Conservation (phyloP, 2,113 vertebrate genomes). For the Saguinus midas region DNA sequence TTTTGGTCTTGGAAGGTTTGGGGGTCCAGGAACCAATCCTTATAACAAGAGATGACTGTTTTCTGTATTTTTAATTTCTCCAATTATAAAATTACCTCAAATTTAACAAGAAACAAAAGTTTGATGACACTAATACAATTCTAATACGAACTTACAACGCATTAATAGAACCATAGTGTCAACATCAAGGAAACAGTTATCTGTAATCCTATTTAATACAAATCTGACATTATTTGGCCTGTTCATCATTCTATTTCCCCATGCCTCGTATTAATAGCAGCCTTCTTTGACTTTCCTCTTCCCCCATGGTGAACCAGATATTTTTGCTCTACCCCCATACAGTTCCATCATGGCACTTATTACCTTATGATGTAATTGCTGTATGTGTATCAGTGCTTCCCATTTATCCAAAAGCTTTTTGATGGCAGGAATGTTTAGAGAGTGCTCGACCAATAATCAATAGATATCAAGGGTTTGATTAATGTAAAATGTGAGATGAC, state of each 20-base stretch:
- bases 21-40: neutral
- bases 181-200: neutral
- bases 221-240: neutral
- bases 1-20: neutral
- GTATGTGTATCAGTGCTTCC: neutral
- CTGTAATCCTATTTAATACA: neutral
- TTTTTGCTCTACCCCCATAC: neutral
- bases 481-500: neutral
- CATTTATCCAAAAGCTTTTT: neutral
- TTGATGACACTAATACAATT: neutral
- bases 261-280: neutral
- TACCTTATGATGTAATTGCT: neutral
- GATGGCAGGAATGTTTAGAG: neutral
- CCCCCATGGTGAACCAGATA: fast-evolving
- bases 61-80: neutral
- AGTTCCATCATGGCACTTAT: neutral
- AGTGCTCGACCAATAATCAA: neutral
- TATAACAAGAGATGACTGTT: neutral
- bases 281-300: neutral
- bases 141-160: neutral
- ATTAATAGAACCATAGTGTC: neutral
- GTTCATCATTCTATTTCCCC: neutral
- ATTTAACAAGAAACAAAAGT: neutral
- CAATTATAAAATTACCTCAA: neutral
- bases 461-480: neutral